Evolutionary conservation across 2,797 vertebrate species (phyloP).

Genomic region (Amblyopsis hoosieri): DNA sequence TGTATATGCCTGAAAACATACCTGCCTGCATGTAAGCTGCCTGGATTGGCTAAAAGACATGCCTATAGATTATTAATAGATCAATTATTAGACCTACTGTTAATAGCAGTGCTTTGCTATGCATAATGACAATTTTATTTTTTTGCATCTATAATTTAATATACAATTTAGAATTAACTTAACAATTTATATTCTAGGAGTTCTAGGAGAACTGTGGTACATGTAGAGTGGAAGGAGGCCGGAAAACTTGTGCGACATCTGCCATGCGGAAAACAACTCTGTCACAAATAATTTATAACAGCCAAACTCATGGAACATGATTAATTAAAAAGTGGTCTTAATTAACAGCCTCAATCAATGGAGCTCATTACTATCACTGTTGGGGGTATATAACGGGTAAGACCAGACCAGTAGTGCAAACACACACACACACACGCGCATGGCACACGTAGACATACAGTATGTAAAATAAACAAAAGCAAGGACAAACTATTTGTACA

Average conservation of each 20-base stretch:
- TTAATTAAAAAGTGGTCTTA: constrained; percentile 70
- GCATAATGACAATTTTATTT: too few relatives aligned
- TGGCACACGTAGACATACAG: neutral
- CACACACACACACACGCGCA: constrained; percentile 12
- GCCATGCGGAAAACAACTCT: constrained; percentile 49
- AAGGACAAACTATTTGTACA: neutral
- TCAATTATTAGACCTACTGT: too few relatives aligned
- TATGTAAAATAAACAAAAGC: neutral
- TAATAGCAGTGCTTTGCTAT: too few relatives aligned
- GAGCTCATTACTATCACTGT: constrained; percentile 62
- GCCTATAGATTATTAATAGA: too few relatives aligned
- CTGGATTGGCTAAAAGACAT: too few relatives aligned
- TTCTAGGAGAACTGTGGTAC: too few relatives aligned
- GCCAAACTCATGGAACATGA: constrained; percentile 59
- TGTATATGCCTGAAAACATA: too few relatives aligned
- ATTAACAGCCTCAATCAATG: constrained; percentile 68
- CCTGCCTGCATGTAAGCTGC: too few relatives aligned
- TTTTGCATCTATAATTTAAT: too few relatives aligned
- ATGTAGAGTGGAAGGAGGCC: constrained; percentile 7
- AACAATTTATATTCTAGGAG: too few relatives aligned
- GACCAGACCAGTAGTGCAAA: constrained; percentile 9
- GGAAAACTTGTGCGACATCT: constrained; percentile 41
- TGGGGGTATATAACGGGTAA: constrained; percentile 56
- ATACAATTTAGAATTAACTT: too few relatives aligned
- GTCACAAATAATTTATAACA: constrained; percentile 68